Evolutionary conservation across 2,888 invertebrate species (phyloP).

Genomic region (Dasysyrphus tricinctus): DNA sequence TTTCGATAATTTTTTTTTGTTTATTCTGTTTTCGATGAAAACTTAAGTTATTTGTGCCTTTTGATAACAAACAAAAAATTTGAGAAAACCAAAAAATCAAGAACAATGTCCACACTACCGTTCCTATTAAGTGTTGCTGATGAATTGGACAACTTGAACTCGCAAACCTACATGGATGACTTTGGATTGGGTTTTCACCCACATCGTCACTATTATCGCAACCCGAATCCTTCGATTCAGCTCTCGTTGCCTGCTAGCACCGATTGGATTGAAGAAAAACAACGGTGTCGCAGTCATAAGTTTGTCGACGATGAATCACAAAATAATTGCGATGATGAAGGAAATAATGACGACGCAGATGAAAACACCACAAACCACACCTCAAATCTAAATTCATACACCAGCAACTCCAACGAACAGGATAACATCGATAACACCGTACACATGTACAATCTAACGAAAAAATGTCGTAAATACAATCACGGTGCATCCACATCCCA

Average conservation of each 20-base stretch:
- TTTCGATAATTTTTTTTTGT: constrained; percentile 26
- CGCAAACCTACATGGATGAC: constrained; percentile 82
- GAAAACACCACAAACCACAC: constrained; percentile 49
- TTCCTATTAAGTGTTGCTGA: constrained; percentile 82
- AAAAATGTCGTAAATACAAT: constrained; percentile 82
- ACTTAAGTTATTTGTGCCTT: constrained; percentile 27
- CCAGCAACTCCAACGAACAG: constrained; percentile 77
- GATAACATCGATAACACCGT: constrained; percentile 81
- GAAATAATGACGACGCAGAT: constrained; percentile 76
- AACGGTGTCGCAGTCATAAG: constrained; percentile 79
- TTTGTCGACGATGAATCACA: constrained; percentile 80
- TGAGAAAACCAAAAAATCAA: constrained; percentile 13
- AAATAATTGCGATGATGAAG: constrained; percentile 78
- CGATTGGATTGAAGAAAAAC: constrained; percentile 81
- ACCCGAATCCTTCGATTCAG: constrained; percentile 82
- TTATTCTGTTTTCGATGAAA: constrained; percentile 27
- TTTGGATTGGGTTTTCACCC: constrained; percentile 83
- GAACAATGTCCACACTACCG: constrained; percentile 82
- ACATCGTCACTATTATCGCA: constrained; percentile 82
- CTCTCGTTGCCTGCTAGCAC: constrained; percentile 82
- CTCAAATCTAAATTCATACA: constrained; percentile 55
- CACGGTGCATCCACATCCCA: constrained; percentile 77
- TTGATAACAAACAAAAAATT: constrained; percentile 10
- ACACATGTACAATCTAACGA: constrained; percentile 82
- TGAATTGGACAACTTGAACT: constrained; percentile 82